Evolutionary conservation across 2,113 vertebrate genomes (phyloP).

Genomic region (Brachypteracias leptosomus): DNA sequence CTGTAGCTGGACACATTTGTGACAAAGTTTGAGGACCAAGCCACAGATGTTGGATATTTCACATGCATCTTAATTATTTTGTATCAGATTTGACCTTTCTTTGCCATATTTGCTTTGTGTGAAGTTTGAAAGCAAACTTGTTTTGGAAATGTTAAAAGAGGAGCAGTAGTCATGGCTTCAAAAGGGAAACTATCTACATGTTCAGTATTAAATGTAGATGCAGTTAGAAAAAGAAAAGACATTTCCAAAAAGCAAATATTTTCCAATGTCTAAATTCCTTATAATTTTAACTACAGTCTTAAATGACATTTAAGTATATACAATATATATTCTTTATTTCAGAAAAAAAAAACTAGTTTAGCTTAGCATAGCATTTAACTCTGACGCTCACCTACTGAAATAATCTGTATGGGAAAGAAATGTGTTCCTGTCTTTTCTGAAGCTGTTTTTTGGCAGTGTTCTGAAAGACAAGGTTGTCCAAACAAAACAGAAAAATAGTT

Average conservation of each 20-base stretch:
- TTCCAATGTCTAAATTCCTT: neutral
- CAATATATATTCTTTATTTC: neutral
- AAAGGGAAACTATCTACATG: neutral
- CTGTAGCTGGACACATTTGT: neutral
- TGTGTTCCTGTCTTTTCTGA: neutral
- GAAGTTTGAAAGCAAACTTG: neutral
- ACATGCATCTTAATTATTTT: neutral
- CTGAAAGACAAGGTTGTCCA: neutral
- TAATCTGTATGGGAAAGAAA: neutral
- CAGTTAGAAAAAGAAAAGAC: neutral
- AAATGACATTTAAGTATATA: neutral
- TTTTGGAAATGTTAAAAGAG: neutral
- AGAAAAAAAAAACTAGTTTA: neutral
- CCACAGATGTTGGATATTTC: neutral
- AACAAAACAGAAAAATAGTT: neutral
- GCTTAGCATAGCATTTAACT: neutral
- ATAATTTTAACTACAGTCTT: neutral
- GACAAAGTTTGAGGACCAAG: neutral
- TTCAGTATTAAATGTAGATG: neutral
- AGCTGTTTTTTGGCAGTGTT: neutral
- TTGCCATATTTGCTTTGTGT: neutral
- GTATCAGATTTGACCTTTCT: neutral
- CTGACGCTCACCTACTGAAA: neutral
- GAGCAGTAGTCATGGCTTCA: neutral
- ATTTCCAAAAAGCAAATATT: neutral